Evolutionary conservation across 2,797 vertebrate genomes (phyloP).

Genomic region (Amphiprion clarkii): DNA sequence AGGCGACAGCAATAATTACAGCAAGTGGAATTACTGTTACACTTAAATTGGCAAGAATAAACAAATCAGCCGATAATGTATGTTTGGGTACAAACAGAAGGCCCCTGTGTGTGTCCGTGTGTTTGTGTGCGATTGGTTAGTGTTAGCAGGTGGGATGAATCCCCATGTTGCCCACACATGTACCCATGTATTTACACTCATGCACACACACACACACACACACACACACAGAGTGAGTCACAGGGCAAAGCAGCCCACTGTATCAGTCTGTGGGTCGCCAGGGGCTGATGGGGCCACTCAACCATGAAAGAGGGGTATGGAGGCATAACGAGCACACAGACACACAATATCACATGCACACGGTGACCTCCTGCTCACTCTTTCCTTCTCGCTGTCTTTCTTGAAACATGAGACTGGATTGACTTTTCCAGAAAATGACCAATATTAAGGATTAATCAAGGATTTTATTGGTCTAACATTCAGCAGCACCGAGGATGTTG

Average conservation of each 20-base stretch:
- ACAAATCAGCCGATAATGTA: neutral
- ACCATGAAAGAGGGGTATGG: constrained; percentile 60
- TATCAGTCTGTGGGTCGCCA: constrained; percentile 66
- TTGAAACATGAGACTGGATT: neutral
- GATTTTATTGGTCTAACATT: neutral
- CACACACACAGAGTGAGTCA: constrained; percentile 58
- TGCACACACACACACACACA: neutral
- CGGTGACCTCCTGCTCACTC: constrained; percentile 23
- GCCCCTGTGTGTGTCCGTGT: neutral
- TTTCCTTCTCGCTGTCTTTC: neutral
- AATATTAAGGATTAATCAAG: neutral
- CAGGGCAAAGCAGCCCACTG: constrained; percentile 60
- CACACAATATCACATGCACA: constrained; percentile 35
- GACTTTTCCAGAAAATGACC: neutral
- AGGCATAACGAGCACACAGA: constrained; percentile 53
- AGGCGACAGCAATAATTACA: too few relatives aligned
- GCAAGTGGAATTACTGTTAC: too few relatives aligned
- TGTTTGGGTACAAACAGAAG: neutral
- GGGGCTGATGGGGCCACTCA: constrained; percentile 62
- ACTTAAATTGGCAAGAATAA: neutral
- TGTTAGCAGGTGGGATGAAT: constrained; percentile 47
- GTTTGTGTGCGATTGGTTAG: constrained; percentile 24
- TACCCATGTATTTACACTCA: neutral
- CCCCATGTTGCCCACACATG: constrained; percentile 33
- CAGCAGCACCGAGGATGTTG: too few relatives aligned